These are phyloP conservation scores for Antechinus flavipes DNA, from an alignment of 2,113 vertebrate species.

Conservation along the genomic window DNA sequence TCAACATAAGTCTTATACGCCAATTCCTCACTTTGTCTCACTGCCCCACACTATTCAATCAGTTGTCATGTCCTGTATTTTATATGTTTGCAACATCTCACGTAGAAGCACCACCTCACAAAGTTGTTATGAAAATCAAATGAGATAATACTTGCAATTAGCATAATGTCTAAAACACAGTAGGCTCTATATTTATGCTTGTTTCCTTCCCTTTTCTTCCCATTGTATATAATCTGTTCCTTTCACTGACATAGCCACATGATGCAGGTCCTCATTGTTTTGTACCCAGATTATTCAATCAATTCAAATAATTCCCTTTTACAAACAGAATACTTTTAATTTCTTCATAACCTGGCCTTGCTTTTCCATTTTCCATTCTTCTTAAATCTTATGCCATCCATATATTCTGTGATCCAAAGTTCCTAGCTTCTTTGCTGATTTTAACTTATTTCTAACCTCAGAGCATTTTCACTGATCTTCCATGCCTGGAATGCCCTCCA, in stretches of 20 bases:
- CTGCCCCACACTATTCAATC: no score
- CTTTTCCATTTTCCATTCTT: neutral
- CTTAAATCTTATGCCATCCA: neutral
- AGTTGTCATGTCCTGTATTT: no score
- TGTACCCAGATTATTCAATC: neutral
- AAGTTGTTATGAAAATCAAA: neutral
- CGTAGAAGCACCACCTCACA: neutral
- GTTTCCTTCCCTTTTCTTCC: neutral
- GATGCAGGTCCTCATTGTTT: no score
- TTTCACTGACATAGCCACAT: no score
- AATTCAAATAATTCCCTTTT: constrained; percentile 26
- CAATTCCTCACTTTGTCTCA: neutral
- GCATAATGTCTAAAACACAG: neutral
- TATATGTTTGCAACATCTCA: no score
- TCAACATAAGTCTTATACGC: neutral
- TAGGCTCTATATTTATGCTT: neutral
- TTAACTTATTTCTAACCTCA: neutral
- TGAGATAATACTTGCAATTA: neutral
- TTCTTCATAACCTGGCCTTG: constrained; percentile 6
- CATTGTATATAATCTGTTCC: neutral
- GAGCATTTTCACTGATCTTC: neutral
- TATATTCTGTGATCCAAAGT: constrained; percentile 8
- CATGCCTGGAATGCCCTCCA: no score
- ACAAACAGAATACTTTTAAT: constrained; percentile 6
- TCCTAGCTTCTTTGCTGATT: neutral